phyloP scores from a whole-genome alignment of 1,140 invertebrate genomes.

The Drosophila aff. region DNA sequence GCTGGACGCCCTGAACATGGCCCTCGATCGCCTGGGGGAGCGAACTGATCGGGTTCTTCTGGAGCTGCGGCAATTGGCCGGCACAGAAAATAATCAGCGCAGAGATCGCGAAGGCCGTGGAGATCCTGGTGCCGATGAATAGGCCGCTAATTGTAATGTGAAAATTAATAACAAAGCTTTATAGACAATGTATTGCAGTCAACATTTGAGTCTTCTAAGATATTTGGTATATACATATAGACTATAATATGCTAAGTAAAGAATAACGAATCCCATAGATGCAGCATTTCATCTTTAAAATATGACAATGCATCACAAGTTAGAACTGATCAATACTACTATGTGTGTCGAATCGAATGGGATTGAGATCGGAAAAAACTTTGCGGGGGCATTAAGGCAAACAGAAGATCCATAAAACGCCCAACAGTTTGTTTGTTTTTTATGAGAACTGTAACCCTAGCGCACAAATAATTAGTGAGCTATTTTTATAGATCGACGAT shows the following conservation, averaged over 20 bases:
- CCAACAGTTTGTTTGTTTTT: slow-evolving; percentile 59
- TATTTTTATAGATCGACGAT: slow-evolving; percentile 66
- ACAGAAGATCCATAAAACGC: slow-evolving; percentile 57
- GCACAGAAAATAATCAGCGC: neutral
- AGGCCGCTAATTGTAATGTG: slow-evolving; percentile 1
- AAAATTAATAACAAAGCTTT: neutral
- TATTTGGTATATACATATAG: neutral
- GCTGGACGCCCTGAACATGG: slow-evolving; percentile 26
- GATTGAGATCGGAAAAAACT: slow-evolving; percentile 43
- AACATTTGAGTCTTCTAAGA: neutral
- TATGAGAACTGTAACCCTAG: slow-evolving; percentile 71
- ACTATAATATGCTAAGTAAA: neutral
- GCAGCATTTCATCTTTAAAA: neutral
- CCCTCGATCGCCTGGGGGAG: slow-evolving; percentile 55
- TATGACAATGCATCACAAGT: neutral
- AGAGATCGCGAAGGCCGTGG: slow-evolving; percentile 14
- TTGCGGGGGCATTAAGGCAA: slow-evolving; percentile 60
- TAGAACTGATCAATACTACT: neutral
- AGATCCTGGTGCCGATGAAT: slow-evolving; percentile 6
- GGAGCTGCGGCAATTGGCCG: slow-evolving; percentile 9
- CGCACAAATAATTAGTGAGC: slow-evolving; percentile 71
- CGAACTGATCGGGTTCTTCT: slow-evolving; percentile 32
- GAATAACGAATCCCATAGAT: neutral
- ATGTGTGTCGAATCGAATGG: slow-evolving; percentile 16
- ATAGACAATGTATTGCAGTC: neutral